Conservation (phyloP, 2,888 invertebrate species). For the Melieria crassipennis region DNA sequence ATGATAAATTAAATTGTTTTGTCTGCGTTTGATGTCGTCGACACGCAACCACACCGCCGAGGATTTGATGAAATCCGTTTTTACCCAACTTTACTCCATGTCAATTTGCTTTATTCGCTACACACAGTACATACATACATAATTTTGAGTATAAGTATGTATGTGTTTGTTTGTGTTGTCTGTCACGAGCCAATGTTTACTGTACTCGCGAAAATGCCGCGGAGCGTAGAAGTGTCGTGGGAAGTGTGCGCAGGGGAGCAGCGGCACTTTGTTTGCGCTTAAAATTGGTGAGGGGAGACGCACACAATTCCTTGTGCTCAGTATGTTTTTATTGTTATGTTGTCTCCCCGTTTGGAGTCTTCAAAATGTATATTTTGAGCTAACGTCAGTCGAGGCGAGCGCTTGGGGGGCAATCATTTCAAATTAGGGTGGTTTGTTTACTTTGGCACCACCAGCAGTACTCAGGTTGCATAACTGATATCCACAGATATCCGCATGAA, state of each 20-base stretch:
- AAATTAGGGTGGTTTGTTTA: constrained; percentile 10
- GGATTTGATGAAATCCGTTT: constrained; percentile 18
- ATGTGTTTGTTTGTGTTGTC: neutral
- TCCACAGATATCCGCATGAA: no score
- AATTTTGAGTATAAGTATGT: neutral
- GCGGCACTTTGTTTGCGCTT: neutral
- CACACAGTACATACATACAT: no score
- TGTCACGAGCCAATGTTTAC: no score
- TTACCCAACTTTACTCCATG: constrained; percentile 2
- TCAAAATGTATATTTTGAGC: no score
- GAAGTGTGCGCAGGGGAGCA: neutral
- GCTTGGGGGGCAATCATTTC: neutral
- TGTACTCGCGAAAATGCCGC: no score
- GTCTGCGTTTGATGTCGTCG: constrained; percentile 19
- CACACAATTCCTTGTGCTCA: neutral
- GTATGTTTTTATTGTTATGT: constrained; percentile 26
- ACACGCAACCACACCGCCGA: neutral
- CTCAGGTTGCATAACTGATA: no score
- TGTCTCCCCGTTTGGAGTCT: constrained; percentile 3
- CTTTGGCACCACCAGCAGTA: neutral
- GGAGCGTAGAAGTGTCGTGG: neutral
- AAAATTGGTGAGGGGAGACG: neutral
- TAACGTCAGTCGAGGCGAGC: neutral
- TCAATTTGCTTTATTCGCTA: neutral
- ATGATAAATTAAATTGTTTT: constrained; percentile 29